These are phyloP conservation scores for Synanthedon tipuliformis DNA, from an alignment of 2,888 invertebrate genomes.

Conservation along the genomic window DNA sequence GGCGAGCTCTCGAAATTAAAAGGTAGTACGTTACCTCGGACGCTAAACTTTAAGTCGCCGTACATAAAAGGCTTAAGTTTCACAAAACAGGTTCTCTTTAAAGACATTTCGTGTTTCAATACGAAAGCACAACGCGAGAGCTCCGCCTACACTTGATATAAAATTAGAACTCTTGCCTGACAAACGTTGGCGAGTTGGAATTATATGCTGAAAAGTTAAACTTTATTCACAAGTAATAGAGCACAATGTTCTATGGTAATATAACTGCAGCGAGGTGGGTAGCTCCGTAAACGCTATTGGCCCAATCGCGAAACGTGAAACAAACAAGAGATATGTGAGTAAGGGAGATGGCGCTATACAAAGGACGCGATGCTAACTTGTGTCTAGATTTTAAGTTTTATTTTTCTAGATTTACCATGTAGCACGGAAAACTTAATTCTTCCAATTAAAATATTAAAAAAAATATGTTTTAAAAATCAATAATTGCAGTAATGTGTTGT, in stretches of 20 bases:
- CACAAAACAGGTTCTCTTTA: constrained; percentile 65
- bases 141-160: constrained; percentile 71
- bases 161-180: constrained; percentile 70
- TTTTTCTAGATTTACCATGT: too few species aligned
- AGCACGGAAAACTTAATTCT: too few species aligned
- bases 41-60: constrained; percentile 52
- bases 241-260: constrained; percentile 60
- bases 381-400: background rate
- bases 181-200: constrained; percentile 66
- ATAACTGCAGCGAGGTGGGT: constrained; percentile 65
- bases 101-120: constrained; percentile 69
- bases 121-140: constrained; percentile 59
- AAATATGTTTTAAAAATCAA: constrained; percentile 3
- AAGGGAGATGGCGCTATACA: constrained; percentile 49
- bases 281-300: constrained; percentile 66
- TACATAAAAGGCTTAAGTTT: constrained; percentile 68
- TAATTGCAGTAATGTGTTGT: background rate
- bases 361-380: constrained; percentile 7
- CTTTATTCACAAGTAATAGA: constrained; percentile 62
- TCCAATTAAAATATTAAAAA: constrained; percentile 4
- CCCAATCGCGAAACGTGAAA: constrained; percentile 62
- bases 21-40: constrained; percentile 49
- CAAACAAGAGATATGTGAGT: constrained; percentile 61
- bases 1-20: constrained; percentile 23
- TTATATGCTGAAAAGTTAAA: constrained; percentile 66